phyloP scores from a whole-genome alignment of 2,888 invertebrate species.

The Chamaedrilus cognettii region DNA sequence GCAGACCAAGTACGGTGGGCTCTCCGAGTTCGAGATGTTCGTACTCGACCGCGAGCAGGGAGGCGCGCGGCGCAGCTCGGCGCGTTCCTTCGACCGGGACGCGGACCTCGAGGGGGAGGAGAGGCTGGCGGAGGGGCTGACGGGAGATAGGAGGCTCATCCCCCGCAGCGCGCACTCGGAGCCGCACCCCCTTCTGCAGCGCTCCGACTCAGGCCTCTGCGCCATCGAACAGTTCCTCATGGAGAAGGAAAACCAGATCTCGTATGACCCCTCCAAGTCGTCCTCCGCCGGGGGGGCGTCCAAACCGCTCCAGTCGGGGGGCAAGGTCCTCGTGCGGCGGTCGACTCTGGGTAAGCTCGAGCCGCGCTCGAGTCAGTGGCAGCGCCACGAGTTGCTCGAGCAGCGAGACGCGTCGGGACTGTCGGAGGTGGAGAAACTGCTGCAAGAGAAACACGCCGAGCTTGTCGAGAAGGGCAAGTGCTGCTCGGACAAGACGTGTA shows the following conservation, averaged over 20 bases:
- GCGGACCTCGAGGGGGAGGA: background rate
- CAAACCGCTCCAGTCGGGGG: background rate
- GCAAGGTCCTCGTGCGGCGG: background rate
- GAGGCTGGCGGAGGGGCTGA: background rate
- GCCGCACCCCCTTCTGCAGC: constrained; percentile 29
- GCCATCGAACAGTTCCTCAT: constrained; percentile 34
- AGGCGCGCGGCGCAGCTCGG: background rate
- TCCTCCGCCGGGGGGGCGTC: background rate
- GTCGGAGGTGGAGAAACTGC: constrained; percentile 25
- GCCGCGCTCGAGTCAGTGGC: constrained; percentile 27
- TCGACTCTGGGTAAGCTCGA: constrained; percentile 10
- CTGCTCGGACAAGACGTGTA: constrained; percentile 17
- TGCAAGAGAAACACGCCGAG: constrained; percentile 21
- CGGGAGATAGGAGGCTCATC: constrained; percentile 9
- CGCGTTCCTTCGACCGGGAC: background rate
- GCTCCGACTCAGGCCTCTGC: constrained; percentile 30
- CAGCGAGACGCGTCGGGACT: constrained; percentile 22
- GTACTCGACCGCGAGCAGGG: constrained; percentile 28
- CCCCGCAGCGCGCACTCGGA: constrained; percentile 35
- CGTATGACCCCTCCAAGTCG: constrained; percentile 29
- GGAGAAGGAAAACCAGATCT: constrained; percentile 31
- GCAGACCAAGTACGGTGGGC: constrained; percentile 26
- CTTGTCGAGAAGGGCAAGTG: constrained; percentile 22
- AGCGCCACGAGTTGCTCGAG: constrained; percentile 27
- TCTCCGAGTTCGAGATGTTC: constrained; percentile 32